phyloP scores from a whole-genome alignment of 2,888 invertebrate species.

The Rambutsinella grinnellia region DNA sequence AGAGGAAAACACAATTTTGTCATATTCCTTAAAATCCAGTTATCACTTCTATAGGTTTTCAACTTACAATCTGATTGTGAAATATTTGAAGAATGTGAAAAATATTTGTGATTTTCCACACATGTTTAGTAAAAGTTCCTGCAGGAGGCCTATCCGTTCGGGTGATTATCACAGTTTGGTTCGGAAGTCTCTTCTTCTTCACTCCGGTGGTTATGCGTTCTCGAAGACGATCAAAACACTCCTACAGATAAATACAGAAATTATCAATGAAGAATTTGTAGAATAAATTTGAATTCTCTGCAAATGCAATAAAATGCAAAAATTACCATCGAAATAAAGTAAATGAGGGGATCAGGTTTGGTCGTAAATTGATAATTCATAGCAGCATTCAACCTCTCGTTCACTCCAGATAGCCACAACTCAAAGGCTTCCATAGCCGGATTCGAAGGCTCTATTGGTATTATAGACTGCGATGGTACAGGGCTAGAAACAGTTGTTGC shows the following conservation, averaged over 20 bases:
- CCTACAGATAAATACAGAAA: slow-evolving; percentile 68
- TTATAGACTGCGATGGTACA: background rate
- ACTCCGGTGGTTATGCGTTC: slow-evolving; percentile 77
- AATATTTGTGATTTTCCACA: slow-evolving; percentile 80
- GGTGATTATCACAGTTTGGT: slow-evolving; percentile 75
- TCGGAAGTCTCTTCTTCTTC: slow-evolving; percentile 77
- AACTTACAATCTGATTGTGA: slow-evolving; percentile 75
- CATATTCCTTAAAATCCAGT: background rate
- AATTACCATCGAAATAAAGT: slow-evolving; percentile 78
- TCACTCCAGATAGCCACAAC: slow-evolving; percentile 82
- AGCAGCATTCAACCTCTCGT: slow-evolving; percentile 82
- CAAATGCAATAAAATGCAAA: slow-evolving; percentile 1
- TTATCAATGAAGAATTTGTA: background rate
- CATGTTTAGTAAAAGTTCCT: slow-evolving; percentile 79
- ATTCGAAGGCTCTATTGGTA: slow-evolving; percentile 13
- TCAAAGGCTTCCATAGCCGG: slow-evolving; percentile 72
- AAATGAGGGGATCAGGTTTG: slow-evolving; percentile 77
- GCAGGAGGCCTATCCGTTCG: slow-evolving; percentile 75
- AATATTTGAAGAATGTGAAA: slow-evolving; percentile 82
- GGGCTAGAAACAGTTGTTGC: background rate
- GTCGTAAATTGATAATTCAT: slow-evolving; percentile 80
- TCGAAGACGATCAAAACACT: slow-evolving; percentile 80
- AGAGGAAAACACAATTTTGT: slow-evolving; percentile 12
- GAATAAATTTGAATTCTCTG: background rate
- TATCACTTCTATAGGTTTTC: background rate